phyloP scores from a whole-genome alignment of 1,140 invertebrate species.

The Ips nitidus region DNA sequence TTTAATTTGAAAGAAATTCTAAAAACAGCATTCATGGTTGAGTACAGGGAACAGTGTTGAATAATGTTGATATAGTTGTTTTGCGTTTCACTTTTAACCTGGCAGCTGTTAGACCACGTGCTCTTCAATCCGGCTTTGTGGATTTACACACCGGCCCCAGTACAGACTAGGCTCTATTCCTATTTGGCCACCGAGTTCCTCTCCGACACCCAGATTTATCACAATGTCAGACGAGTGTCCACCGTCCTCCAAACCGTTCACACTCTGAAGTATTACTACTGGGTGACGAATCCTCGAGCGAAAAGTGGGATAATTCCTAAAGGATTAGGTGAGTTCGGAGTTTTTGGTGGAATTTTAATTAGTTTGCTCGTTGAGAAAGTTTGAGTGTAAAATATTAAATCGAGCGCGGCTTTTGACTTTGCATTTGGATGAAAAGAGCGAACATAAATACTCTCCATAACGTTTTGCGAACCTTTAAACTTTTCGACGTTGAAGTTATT shows the following conservation, averaged over 20 bases:
- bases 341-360: conserved; percentile 2
- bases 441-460: too few species aligned
- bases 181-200: conserved; percentile 98
- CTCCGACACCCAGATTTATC: conserved; percentile 96
- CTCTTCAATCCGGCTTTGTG: conserved; percentile 98
- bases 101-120: conserved; percentile 97
- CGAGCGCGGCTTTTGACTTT: too few species aligned
- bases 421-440: too few species aligned
- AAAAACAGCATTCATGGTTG: conserved; percentile 24
- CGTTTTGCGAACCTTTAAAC: background rate
- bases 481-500: background rate
- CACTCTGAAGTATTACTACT: conserved; percentile 98
- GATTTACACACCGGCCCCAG: conserved; percentile 95
- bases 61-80: conserved; percentile 69
- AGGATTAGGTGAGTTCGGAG: conserved; percentile 72
- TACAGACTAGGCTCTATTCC: conserved; percentile 95
- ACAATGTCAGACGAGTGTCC: conserved; percentile 92
- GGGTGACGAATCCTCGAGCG: conserved; percentile 93
- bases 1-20: too few species aligned
- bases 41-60: conserved; percentile 57
- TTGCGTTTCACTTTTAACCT: conserved; percentile 76
- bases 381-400: too few species aligned
- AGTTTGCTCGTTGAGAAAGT: background rate
- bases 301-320: conserved; percentile 95
- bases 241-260: conserved; percentile 98